Conservation (phyloP, 1,140 invertebrate genomes). For the Eriocheir sinensis region DNA sequence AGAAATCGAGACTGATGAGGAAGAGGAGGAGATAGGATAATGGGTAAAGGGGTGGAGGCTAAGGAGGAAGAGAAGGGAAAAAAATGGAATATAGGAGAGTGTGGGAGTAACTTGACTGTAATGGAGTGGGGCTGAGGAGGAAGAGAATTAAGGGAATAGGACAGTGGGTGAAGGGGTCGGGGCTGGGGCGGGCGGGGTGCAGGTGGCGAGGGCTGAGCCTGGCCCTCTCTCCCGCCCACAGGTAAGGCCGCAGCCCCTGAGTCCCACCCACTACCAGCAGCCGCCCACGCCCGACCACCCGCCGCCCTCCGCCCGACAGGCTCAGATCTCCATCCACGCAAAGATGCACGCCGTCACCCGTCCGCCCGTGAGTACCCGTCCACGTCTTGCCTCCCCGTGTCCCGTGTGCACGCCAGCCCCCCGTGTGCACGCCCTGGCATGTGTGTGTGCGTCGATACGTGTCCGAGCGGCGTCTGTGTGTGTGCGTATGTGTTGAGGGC, state of each 20-base stretch:
- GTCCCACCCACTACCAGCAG: constrained; percentile 94
- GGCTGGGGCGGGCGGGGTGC: constrained; percentile 5
- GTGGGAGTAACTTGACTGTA: background rate
- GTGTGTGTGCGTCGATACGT: constrained; percentile 29
- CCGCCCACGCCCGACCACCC: constrained; percentile 97
- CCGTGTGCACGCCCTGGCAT: constrained; percentile 43
- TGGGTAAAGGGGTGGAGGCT: background rate
- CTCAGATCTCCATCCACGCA: constrained; percentile 93
- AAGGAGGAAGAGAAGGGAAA: background rate
- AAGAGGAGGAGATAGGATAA: background rate
- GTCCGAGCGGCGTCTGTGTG: constrained; percentile 18
- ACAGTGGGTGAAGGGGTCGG: background rate
- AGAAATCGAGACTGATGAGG: no score
- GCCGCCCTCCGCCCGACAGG: constrained; percentile 94
- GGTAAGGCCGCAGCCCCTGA: constrained; percentile 83
- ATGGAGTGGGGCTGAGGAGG: background rate
- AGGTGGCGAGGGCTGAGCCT: constrained; percentile 52
- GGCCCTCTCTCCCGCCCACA: constrained; percentile 50
- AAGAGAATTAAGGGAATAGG: background rate
- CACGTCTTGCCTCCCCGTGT: background rate
- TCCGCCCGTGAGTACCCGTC: constrained; percentile 86
- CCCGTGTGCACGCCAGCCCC: background rate
- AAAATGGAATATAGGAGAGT: background rate
- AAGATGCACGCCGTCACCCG: constrained; percentile 91
- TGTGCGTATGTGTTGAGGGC: background rate